A percentile compares a stretch with the other conserved stretches of the same genome.
Conservation (phyloP, 1,140 invertebrate species). For the Bathynomus jamesi region DNA sequence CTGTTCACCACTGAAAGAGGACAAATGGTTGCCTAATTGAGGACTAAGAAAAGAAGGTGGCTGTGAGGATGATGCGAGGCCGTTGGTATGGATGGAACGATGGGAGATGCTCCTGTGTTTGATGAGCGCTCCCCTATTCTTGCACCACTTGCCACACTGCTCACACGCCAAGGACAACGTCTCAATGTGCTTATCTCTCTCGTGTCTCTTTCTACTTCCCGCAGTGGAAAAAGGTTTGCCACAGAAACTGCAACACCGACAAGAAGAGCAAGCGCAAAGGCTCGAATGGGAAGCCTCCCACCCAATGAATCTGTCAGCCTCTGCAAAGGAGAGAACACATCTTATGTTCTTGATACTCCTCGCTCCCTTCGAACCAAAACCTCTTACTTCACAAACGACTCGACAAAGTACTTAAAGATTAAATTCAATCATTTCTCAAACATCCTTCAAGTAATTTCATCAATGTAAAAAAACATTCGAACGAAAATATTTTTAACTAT, state of each 20-base stretch:
- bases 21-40: background rate
- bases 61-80: constrained; percentile 8
- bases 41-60: background rate
- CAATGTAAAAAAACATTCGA: no score
- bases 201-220: constrained; percentile 28
- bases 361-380: constrained; percentile 6
- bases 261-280: constrained; percentile 29
- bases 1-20: background rate
- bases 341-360: constrained; percentile 17
- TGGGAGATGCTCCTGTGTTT: constrained; percentile 30
- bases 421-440: no score
- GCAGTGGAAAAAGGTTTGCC: constrained; percentile 32
- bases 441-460: no score
- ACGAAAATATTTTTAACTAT: no score
- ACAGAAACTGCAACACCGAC: constrained; percentile 32
- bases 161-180: constrained; percentile 25
- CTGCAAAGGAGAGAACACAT: constrained; percentile 36
- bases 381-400: constrained; percentile 11
- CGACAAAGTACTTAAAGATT: no score
- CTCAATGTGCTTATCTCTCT: constrained; percentile 27
- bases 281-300: constrained; percentile 25
- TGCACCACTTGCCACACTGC: constrained; percentile 36
- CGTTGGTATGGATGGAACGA: constrained; percentile 14
- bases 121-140: constrained; percentile 33
- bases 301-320: constrained; percentile 11